Percentiles rank a stretch among this genome's conserved stretches.
phyloP scores from a whole-genome alignment of 2,888 invertebrate genomes.

The Tupiocoris notatus region DNA sequence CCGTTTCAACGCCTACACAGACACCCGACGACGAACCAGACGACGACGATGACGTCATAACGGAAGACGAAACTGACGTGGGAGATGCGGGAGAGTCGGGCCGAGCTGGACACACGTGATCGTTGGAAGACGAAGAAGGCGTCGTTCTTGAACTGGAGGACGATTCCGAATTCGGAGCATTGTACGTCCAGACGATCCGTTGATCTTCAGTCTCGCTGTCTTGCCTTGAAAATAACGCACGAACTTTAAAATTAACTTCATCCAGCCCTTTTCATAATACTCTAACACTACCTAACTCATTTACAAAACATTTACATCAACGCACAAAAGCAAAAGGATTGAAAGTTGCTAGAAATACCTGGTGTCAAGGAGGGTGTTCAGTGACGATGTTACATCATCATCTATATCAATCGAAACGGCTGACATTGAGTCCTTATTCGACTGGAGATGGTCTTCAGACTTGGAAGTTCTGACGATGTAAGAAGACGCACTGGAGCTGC shows the following conservation, averaged over 20 bases:
- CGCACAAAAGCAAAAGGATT: no score
- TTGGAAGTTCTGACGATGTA: constrained; percentile 66
- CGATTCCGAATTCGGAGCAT: constrained; percentile 63
- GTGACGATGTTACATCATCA: constrained; percentile 88
- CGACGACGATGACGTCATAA: constrained; percentile 70
- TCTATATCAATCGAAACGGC: constrained; percentile 89
- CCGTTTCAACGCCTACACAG: background rate
- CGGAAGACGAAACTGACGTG: constrained; percentile 82
- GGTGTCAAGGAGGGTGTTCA: constrained; percentile 85
- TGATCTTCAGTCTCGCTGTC: constrained; percentile 54
- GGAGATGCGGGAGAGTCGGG: constrained; percentile 76
- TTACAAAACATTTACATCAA: no score
- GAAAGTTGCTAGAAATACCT: constrained; percentile 55
- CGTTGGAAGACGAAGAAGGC: constrained; percentile 50
- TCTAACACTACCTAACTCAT: no score
- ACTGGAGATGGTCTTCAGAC: constrained; percentile 86
- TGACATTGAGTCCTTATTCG: constrained; percentile 59
- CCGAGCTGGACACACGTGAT: constrained; percentile 55
- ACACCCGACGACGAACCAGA: constrained; percentile 25
- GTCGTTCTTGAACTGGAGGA: constrained; percentile 49
- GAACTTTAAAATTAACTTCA: no score
- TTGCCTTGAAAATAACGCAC: constrained; percentile 40
- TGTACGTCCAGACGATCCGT: constrained; percentile 88
- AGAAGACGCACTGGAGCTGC: constrained; percentile 48
- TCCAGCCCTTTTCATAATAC: no score